Percentiles rank a stretch among this genome's conserved stretches.
Conservation (phyloP, 2,113 vertebrate genomes). For the Varanus salvator region DNA sequence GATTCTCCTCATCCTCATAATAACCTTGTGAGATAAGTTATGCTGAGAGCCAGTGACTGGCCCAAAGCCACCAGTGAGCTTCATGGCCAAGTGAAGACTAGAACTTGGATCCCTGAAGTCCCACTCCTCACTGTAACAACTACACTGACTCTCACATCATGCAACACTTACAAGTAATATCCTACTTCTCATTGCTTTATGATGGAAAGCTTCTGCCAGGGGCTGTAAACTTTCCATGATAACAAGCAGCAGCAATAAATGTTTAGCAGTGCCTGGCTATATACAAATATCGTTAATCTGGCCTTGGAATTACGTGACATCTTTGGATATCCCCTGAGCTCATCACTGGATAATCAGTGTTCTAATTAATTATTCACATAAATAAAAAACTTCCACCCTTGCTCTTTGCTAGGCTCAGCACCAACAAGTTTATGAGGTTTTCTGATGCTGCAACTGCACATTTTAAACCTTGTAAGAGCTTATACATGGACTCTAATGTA, state of each 20-base stretch:
- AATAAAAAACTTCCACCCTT: background rate
- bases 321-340: background rate
- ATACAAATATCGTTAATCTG: background rate
- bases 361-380: background rate
- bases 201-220: background rate
- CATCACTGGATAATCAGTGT: background rate
- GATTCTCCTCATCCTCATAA: no score
- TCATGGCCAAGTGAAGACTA: no score
- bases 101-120: no score
- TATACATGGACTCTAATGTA: background rate
- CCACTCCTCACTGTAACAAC: no score
- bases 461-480: background rate
- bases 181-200: background rate
- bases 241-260: background rate
- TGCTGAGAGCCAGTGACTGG: no score
- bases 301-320: background rate
- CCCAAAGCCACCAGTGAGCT: no score
- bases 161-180: background rate
- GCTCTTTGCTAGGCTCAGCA: background rate
- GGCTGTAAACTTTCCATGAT: background rate
- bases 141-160: background rate
- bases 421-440: background rate
- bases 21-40: no score
- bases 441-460: background rate
- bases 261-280: background rate